A percentile compares a stretch with the other conserved stretches of the same genome.
Evolutionary conservation across 2,888 invertebrate species (phyloP).

Genomic region (Plagodis dolabraria): DNA sequence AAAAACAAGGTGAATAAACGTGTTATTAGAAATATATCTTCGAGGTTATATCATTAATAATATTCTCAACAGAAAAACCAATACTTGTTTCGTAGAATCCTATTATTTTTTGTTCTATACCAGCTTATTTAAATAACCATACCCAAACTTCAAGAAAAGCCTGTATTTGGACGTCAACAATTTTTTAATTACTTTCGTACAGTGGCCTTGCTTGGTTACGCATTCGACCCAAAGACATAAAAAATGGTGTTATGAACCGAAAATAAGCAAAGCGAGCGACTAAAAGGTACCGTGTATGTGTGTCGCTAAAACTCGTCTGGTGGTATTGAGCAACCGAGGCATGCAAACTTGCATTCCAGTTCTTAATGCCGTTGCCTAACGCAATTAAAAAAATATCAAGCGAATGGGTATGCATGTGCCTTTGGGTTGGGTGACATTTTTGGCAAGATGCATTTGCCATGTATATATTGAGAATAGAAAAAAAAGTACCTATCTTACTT

Average conservation of each 20-base stretch:
- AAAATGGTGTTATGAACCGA: slow-evolving; percentile 1
- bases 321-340: slow-evolving; percentile 8
- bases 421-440: background rate
- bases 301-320: slow-evolving; percentile 10
- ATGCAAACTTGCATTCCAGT: slow-evolving; percentile 13
- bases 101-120: no score
- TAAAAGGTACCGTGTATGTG: slow-evolving; percentile 8
- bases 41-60: no score
- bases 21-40: no score
- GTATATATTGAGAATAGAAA: background rate
- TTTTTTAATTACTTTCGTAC: slow-evolving; percentile 1
- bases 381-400: slow-evolving; percentile 8
- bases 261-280: slow-evolving; percentile 1
- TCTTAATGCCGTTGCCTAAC: slow-evolving; percentile 9
- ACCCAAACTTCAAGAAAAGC: no score
- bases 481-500: background rate
- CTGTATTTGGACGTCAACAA: no score
- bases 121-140: no score
- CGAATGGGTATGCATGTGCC: background rate
- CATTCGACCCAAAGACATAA: slow-evolving; percentile 1
- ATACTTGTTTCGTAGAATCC: no score
- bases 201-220: slow-evolving; percentile 7
- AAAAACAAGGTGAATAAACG: no score
- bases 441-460: background rate
- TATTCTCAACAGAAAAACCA: no score